Evolutionary conservation across 2,888 invertebrate species (phyloP).

Genomic region (Trypoxylon attenuatum): DNA sequence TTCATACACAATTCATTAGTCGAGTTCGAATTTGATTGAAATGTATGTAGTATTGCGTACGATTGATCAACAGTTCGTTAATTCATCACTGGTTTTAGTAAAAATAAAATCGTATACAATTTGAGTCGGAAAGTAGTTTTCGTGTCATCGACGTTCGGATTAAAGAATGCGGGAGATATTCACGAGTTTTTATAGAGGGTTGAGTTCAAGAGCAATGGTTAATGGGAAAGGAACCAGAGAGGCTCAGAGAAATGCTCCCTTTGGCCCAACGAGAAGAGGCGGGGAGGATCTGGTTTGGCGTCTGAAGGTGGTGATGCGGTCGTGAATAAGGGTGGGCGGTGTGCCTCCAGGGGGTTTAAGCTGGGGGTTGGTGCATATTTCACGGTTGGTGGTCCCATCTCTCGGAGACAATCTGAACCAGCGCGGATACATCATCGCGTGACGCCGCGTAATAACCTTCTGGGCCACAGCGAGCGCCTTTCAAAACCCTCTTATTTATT

Average conservation of each 20-base stretch:
- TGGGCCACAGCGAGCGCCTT: constrained; percentile 65
- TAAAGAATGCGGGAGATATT: constrained; percentile 26
- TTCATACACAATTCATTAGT: too few relatives aligned
- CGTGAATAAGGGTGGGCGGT: constrained; percentile 64
- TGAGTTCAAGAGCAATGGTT: not conserved
- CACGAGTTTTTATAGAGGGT: constrained; percentile 5
- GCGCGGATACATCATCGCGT: constrained; percentile 74
- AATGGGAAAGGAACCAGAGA: not conserved
- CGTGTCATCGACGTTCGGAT: too few relatives aligned
- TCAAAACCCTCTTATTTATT: constrained; percentile 73
- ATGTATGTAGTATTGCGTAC: too few relatives aligned
- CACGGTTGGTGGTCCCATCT: constrained; percentile 74
- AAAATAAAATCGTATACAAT: too few relatives aligned
- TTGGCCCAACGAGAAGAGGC: constrained; percentile 11
- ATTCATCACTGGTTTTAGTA: too few relatives aligned
- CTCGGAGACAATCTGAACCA: constrained; percentile 74
- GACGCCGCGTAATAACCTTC: constrained; percentile 73
- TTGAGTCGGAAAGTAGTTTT: too few relatives aligned
- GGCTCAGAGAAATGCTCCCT: not conserved
- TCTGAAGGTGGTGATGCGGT: constrained; percentile 67
- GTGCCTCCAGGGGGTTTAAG: constrained; percentile 65
- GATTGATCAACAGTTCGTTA: too few relatives aligned
- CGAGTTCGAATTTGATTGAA: too few relatives aligned
- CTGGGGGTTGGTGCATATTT: constrained; percentile 73
- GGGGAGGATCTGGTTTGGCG: constrained; percentile 36